Percentiles rank a stretch among this genome's conserved stretches.
Conservation (phyloP, 2,113 vertebrate genomes). For the Saimiri boliviensis region DNA sequence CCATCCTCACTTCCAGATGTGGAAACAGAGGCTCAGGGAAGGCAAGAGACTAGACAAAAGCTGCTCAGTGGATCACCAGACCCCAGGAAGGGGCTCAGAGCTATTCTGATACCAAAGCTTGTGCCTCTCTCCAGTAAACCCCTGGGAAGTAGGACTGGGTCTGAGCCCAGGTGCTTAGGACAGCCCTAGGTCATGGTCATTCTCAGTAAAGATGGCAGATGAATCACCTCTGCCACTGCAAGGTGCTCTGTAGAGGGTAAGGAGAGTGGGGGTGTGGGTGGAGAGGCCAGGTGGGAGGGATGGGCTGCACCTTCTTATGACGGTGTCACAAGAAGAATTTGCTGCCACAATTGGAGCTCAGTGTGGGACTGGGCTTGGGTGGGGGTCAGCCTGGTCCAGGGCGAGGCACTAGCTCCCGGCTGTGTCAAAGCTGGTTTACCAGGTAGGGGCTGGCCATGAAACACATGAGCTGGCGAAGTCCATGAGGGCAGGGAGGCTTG, state of each 20-base stretch:
- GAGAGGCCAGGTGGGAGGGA: fast-evolving
- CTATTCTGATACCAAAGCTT: not conserved
- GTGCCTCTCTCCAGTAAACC: not conserved
- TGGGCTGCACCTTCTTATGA: not conserved
- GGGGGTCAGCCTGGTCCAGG: not conserved
- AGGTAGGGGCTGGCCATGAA: not conserved
- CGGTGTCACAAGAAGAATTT: not conserved
- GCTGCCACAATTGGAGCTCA: not conserved
- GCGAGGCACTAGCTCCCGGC: not conserved
- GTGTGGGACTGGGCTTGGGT: not conserved
- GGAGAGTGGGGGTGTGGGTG: not conserved
- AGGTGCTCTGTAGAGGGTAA: not conserved
- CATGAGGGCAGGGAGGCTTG: not conserved
- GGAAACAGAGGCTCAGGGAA: not conserved
- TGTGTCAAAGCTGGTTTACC: not conserved
- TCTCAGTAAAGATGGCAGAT: not conserved
- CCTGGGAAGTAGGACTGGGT: not conserved
- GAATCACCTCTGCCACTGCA: not conserved
- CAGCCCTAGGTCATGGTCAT: not conserved
- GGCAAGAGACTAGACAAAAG: not conserved
- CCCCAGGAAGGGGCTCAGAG: not conserved
- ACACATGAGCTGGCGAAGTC: not conserved
- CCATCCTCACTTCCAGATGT: not conserved
- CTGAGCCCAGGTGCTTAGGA: not conserved
- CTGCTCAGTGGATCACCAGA: too few species aligned